These are phyloP conservation scores for Polietes domitor DNA, from an alignment of 2,888 invertebrate species.

Conservation along the genomic window DNA sequence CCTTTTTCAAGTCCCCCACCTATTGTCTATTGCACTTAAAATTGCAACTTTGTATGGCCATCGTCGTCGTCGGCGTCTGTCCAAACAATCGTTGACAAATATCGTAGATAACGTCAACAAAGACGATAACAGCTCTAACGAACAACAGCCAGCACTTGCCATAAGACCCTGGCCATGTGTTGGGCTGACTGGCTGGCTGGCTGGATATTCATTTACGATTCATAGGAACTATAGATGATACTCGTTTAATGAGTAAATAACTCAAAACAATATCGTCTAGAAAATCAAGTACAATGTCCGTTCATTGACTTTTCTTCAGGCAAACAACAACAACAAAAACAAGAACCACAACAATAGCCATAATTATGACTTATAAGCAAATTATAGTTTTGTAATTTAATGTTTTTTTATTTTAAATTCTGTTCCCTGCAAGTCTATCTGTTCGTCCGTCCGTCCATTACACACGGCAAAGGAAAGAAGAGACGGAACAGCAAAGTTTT, in stretches of 20 bases:
- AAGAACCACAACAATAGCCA: neutral
- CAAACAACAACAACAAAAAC: neutral
- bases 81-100: neutral
- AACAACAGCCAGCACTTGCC: too few relatives aligned
- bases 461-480: neutral
- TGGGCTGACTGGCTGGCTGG: too few relatives aligned
- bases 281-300: conserved; percentile 62
- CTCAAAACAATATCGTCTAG: conserved; percentile 12
- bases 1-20: too few relatives aligned
- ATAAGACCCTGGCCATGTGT: neutral
- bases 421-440: neutral
- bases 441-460: neutral
- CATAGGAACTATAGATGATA: neutral
- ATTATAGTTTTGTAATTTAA: conserved; percentile 27
- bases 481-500: neutral
- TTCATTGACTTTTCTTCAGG: conserved; percentile 51
- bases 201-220: neutral
- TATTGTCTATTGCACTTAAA: neutral
- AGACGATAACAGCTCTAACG: too few relatives aligned
- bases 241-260: neutral
- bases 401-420: neutral
- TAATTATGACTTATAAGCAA: conserved; percentile 26
- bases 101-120: neutral
- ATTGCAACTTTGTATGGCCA: neutral
- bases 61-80: neutral